Conservation (phyloP, 2,797 vertebrate species). For the Scolopax rusticola region DNA sequence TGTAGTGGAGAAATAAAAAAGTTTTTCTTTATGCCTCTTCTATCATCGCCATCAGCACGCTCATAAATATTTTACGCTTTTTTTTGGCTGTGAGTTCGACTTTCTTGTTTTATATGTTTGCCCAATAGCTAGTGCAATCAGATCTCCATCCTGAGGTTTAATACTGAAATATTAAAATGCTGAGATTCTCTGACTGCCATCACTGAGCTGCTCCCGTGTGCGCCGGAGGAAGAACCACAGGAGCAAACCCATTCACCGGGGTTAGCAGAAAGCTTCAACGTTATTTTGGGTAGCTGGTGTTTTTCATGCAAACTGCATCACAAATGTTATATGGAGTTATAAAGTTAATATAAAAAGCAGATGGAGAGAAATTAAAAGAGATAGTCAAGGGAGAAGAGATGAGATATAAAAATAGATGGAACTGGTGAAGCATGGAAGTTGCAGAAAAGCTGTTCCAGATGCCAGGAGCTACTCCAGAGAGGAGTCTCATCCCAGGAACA, state of each 20-base stretch:
- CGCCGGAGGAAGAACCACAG: not conserved
- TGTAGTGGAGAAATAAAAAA: not conserved
- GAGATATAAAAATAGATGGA: conserved; percentile 75
- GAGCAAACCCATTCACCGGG: not conserved
- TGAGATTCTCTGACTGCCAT: not conserved
- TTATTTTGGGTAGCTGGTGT: not conserved
- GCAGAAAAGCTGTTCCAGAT: conserved; percentile 65
- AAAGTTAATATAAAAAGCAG: conserved; percentile 74
- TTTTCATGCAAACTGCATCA: conserved; percentile 17
- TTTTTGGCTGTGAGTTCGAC: not conserved
- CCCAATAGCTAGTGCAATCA: not conserved
- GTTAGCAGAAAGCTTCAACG: not conserved
- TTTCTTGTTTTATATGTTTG: not conserved
- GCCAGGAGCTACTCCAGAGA: conserved; percentile 63
- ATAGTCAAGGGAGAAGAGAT: conserved; percentile 69
- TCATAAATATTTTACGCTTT: not conserved
- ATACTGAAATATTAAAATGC: not conserved
- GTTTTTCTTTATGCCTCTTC: not conserved
- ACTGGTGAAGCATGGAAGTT: conserved; percentile 70
- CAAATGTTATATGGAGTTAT: conserved; percentile 54
- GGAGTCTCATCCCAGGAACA: not conserved
- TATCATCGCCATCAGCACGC: not conserved
- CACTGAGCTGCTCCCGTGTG: not conserved
- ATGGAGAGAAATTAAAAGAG: conserved; percentile 74
- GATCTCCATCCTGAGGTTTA: not conserved